Conservation (phyloP, 2,113 vertebrate species). For the Aythya baeri region DNA sequence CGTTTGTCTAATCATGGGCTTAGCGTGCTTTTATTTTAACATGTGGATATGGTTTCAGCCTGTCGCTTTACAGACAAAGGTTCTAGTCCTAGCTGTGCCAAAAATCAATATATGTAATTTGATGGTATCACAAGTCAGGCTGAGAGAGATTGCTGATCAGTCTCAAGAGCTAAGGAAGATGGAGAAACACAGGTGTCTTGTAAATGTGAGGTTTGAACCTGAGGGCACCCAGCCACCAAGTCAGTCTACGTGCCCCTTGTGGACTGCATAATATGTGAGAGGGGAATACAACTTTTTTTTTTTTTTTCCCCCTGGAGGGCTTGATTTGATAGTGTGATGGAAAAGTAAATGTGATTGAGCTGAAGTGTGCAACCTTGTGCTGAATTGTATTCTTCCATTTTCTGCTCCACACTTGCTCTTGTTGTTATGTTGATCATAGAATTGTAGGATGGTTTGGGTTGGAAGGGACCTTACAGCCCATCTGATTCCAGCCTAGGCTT, state of each 20-base stretch:
- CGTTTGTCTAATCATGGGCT: background rate
- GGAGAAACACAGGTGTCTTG: background rate
- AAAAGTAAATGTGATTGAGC: background rate
- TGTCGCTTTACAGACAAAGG: background rate
- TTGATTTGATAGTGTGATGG: background rate
- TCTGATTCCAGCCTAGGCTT: no score
- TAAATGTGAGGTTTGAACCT: background rate
- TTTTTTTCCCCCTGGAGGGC: background rate
- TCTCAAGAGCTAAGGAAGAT: background rate
- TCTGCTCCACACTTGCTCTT: background rate
- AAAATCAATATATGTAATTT: background rate
- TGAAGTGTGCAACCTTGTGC: background rate
- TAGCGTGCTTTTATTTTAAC: background rate
- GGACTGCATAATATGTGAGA: background rate
- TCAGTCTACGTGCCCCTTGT: background rate
- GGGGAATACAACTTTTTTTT: background rate
- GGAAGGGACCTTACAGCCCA: no score
- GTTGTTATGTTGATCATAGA: background rate
- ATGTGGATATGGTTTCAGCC: background rate
- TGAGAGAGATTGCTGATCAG: background rate
- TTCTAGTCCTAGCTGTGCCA: background rate
- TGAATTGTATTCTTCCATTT: background rate
- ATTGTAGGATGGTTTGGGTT: background rate
- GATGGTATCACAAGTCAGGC: background rate
- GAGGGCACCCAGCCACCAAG: background rate